Evolutionary conservation across 2,888 invertebrate species (phyloP).

Genomic region (Willowsia nigromaculata): DNA sequence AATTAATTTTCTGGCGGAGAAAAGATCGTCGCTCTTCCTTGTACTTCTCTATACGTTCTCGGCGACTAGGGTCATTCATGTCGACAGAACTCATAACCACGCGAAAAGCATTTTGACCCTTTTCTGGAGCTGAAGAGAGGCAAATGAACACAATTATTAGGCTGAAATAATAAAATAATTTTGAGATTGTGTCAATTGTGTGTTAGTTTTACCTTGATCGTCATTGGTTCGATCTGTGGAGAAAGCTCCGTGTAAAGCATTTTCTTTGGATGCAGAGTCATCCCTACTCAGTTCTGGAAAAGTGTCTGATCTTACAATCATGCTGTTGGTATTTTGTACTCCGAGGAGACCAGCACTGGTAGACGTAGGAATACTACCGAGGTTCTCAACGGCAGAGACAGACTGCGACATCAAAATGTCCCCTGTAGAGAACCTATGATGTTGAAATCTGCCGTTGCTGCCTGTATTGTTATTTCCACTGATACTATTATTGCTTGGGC

Average conservation of each 20-base stretch:
- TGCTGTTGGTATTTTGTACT: slow-evolving; percentile 40
- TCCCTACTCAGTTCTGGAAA: slow-evolving; percentile 78
- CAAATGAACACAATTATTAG: not conserved
- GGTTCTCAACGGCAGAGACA: slow-evolving; percentile 73
- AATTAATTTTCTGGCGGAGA: slow-evolving; percentile 90
- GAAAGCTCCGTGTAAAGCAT: slow-evolving; percentile 64
- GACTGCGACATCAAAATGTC: slow-evolving; percentile 78
- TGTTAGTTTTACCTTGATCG: slow-evolving; percentile 57
- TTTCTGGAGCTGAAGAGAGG: slow-evolving; percentile 72
- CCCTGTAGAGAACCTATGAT: slow-evolving; percentile 78
- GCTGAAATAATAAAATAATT: too few species aligned
- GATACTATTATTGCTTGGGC: slow-evolving; percentile 26
- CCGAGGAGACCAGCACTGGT: not conserved
- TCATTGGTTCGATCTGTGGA: slow-evolving; percentile 22
- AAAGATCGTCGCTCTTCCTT: slow-evolving; percentile 94
- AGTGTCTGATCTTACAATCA: slow-evolving; percentile 78
- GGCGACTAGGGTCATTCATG: slow-evolving; percentile 83
- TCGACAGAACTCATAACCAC: slow-evolving; percentile 78
- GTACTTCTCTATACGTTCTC: slow-evolving; percentile 93
- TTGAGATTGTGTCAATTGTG: too few species aligned
- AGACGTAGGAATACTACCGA: slow-evolving; percentile 54
- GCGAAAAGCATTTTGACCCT: slow-evolving; percentile 74
- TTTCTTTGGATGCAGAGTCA: slow-evolving; percentile 76
- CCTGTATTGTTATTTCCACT: not conserved
- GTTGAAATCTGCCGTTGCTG: slow-evolving; percentile 74